Evolutionary conservation across 2,888 invertebrate species (phyloP).

Genomic region (Ornithoptera priamus): DNA sequence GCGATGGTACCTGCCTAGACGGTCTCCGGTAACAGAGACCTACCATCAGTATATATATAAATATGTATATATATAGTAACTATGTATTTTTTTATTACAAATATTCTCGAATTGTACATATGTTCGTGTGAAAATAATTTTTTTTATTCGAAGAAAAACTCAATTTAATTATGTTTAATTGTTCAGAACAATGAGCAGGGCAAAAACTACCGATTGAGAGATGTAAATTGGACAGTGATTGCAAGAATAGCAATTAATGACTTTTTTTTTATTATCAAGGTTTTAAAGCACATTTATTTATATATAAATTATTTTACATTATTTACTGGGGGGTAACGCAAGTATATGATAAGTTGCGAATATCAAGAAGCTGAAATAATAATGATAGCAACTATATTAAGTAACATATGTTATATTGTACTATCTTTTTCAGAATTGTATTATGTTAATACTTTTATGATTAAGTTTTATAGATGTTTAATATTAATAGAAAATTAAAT

Average conservation of each 20-base stretch:
- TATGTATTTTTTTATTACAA: not conserved
- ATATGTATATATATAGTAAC: not conserved
- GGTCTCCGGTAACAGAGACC: too few species aligned
- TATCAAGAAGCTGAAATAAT: too few species aligned
- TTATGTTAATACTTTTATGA: too few species aligned
- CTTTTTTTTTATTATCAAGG: not conserved
- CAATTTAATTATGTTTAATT: constrained; percentile 2
- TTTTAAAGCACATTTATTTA: not conserved
- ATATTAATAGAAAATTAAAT: not conserved
- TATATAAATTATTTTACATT: not conserved
- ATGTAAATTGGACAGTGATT: constrained; percentile 21
- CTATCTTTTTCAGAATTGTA: too few species aligned
- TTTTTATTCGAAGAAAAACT: constrained; percentile 1
- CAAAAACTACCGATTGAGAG: constrained; percentile 23
- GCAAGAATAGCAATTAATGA: constrained; percentile 6
- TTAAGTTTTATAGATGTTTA: not conserved
- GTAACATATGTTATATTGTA: too few species aligned
- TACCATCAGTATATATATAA: too few species aligned
- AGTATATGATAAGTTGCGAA: too few species aligned
- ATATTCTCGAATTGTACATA: not conserved
- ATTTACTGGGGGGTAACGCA: too few species aligned
- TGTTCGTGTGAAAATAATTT: not conserved
- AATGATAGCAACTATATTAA: too few species aligned
- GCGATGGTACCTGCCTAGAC: too few species aligned
- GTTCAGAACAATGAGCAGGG: constrained; percentile 26